These are phyloP conservation scores for Athrips mouffetella DNA, from an alignment of 2,888 invertebrate species.

Conservation along the genomic window DNA sequence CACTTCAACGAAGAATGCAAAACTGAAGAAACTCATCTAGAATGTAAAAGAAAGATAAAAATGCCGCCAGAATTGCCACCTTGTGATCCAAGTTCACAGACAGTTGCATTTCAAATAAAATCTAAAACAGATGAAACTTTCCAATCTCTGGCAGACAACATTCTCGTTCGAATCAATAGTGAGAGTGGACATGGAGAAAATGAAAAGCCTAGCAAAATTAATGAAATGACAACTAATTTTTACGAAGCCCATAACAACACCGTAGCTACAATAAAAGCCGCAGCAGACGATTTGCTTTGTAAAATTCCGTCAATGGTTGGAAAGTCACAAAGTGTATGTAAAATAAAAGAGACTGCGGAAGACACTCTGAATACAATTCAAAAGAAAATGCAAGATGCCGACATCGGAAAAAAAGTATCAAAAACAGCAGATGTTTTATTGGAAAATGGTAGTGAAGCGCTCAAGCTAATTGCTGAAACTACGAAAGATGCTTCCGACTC, in stretches of 20 bases:
- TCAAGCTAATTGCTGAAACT: neutral
- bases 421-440: neutral
- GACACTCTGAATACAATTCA: neutral
- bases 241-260: slow-evolving; percentile 37
- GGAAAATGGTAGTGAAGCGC: neutral
- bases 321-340: slow-evolving; percentile 15
- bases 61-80: neutral
- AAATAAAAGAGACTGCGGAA: neutral
- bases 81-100: too few relatives aligned
- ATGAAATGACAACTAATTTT: too few relatives aligned
- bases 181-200: too few relatives aligned
- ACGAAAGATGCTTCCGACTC: neutral
- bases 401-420: neutral
- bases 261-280: slow-evolving; percentile 38
- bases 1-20: neutral
- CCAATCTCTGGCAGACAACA: too few relatives aligned
- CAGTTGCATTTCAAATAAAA: too few relatives aligned
- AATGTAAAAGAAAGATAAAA: neutral
- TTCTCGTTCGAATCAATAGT: too few relatives aligned
- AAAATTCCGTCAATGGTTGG: slow-evolving; percentile 31
- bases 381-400: neutral
- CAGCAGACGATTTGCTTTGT: slow-evolving; percentile 43
- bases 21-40: neutral
- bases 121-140: neutral
- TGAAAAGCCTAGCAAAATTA: too few relatives aligned